A percentile compares a stretch with the other conserved stretches of the same genome.
Conservation (phyloP, 2,888 invertebrate species). For the Dione vanillae region DNA sequence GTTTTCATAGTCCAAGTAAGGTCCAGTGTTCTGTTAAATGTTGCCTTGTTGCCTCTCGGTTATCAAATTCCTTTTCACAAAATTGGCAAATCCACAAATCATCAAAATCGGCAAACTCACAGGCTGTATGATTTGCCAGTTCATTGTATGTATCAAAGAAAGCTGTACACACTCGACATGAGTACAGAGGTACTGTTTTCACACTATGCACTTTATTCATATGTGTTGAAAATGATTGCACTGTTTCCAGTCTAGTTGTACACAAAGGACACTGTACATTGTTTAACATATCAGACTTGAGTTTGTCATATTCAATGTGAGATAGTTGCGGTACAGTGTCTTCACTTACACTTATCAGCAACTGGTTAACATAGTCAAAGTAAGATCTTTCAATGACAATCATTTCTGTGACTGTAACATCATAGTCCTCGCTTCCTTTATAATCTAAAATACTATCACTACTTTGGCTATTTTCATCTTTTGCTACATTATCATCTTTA, state of each 20-base stretch:
- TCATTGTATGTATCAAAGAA: constrained; percentile 68
- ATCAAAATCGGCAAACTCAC: constrained; percentile 72
- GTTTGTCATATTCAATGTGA: constrained; percentile 61
- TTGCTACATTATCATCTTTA: constrained; percentile 11
- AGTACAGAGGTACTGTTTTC: constrained; percentile 64
- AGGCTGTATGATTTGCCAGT: constrained; percentile 61
- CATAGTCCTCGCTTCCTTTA: constrained; percentile 74
- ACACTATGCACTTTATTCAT: constrained; percentile 72
- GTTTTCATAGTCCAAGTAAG: constrained; percentile 65
- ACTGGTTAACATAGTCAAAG: constrained; percentile 66
- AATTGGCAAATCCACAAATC: constrained; percentile 81
- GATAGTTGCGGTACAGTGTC: constrained; percentile 63
- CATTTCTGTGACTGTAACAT: constrained; percentile 74
- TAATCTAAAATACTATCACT: constrained; percentile 55
- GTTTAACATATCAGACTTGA: constrained; percentile 53
- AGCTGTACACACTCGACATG: constrained; percentile 72
- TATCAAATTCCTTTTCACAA: constrained; percentile 78
- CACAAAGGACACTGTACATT: constrained; percentile 68
- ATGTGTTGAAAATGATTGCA: constrained; percentile 60
- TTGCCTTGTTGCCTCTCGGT: constrained; percentile 62
- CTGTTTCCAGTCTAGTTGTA: constrained; percentile 56
- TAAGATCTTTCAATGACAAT: constrained; percentile 74
- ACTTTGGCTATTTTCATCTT: constrained; percentile 41
- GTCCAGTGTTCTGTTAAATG: constrained; percentile 72
- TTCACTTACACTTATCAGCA: constrained; percentile 60